These are phyloP conservation scores for mouse (Mus musculus) DNA, from an alignment of 2,113 vertebrate genomes.

Conservation along the genomic window DNA sequence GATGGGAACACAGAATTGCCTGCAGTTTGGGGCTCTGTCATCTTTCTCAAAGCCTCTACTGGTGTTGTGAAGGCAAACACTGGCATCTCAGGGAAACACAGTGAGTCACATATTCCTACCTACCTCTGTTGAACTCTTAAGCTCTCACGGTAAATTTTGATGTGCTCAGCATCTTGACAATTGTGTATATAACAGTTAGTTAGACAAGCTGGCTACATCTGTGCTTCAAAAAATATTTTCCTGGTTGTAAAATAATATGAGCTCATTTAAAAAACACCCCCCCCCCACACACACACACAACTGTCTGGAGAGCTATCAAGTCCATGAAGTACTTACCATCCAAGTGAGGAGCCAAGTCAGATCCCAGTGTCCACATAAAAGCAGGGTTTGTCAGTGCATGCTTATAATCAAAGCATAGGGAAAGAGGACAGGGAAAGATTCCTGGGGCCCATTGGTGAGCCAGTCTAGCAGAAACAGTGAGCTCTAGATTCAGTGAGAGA, in stretches of 20 bases:
- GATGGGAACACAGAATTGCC: neutral
- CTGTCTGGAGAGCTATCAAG: neutral
- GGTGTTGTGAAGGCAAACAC: neutral
- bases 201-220: neutral
- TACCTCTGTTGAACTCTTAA: neutral
- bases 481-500: neutral
- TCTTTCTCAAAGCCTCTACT: neutral
- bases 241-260: neutral
- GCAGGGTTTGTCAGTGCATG: neutral
- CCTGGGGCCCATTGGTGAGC: neutral
- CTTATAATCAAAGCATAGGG: neutral
- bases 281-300: neutral
- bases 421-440: neutral
- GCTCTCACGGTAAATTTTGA: neutral
- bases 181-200: neutral
- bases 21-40: neutral
- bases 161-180: neutral
- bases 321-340: neutral
- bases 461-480: neutral
- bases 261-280: neutral
- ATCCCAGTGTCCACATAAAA: neutral
- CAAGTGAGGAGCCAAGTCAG: neutral
- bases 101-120: too few species aligned
- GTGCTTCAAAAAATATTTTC: conserved; percentile 29
- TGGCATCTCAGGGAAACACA: neutral